Percentiles rank a stretch among this genome's conserved stretches.
Conservation (phyloP, 2,797 vertebrate genomes). For the Anisognathus igniventris region DNA sequence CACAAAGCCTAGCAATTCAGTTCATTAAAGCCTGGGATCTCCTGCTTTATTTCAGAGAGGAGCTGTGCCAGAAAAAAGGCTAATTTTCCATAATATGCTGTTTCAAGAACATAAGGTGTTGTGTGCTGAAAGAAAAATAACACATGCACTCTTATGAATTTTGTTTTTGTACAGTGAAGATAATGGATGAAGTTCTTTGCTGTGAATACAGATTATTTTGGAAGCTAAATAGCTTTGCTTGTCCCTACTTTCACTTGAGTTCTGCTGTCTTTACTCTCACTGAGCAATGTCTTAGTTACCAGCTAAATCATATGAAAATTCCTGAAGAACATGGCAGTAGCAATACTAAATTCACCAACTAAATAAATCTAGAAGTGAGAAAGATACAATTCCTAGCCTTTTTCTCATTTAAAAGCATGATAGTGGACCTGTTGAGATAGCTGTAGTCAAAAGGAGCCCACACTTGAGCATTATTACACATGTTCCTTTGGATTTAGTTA, state of each 20-base stretch:
- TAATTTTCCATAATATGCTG: neutral
- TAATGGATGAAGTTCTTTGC: neutral
- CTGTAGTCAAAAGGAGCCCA: neutral
- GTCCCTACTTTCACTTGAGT: neutral
- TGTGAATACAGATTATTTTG: neutral
- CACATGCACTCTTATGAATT: neutral
- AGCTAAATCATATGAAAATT: neutral
- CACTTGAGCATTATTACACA: neutral
- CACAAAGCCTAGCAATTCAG: neutral
- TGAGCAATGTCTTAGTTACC: neutral
- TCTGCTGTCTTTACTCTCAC: neutral
- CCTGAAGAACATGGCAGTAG: neutral
- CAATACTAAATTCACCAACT: neutral
- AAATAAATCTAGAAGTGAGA: neutral
- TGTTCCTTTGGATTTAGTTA: neutral
- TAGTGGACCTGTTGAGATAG: neutral
- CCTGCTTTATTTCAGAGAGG: neutral
- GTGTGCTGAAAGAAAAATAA: neutral
- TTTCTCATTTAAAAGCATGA: neutral
- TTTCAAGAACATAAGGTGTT: neutral
- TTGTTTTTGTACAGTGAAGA: neutral
- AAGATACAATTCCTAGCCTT: neutral
- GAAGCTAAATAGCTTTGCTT: neutral
- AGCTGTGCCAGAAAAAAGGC: neutral
- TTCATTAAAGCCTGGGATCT: neutral